Base-by-base conservation (phyloP, 2,888 invertebrate species). In the Sipha maydis region DNA sequence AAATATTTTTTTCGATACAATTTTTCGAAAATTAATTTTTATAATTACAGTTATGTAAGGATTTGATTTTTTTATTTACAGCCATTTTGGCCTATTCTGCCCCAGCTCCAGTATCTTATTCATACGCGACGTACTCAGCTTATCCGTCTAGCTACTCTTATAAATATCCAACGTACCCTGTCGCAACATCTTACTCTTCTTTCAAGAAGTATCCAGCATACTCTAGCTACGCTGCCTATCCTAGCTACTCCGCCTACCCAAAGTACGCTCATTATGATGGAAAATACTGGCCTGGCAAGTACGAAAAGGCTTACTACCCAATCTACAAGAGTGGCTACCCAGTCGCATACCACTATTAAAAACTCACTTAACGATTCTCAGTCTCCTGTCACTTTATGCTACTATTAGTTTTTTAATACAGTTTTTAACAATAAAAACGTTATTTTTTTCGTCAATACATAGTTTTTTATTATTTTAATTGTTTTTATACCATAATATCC, bases 241-340 rank as follows among this genome's bases (percentile, higher is more conserved):
- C 54, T 41, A 79, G 88, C 73, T 83, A 82, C 56, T 31, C 84
- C 48, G 85, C 89, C 9, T 90, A 90, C 89, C 85, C 89, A n/a
- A 89, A 86, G 79, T 89, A 89, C 89, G 54, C 86, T 61, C 84
- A 89, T 69, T 89, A 89, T 54, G 88, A 89, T 71, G 89, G 90
- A 86, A 90, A 90, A 76, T 90, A 90, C 90, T 90, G 89, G 82
- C 90, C 90, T 28, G 90, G 90, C 79, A 90, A 90, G 84, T 90
- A 90, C 89, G 90, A 90, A 34, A 89, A 85, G 75, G n/a, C 89
- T n/a, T 89, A 89, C 89, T 89, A 89, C 84, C 89, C 90, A n/a
- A 76, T 80, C 11, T 79, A 80, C 86, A 80, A 80, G 31, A 31
- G 80, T 38, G 82, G 79, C 71, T 89, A 80, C 76, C 89, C 88